These are phyloP conservation scores for Cherax quadricarinatus DNA, from an alignment of 1,140 invertebrate genomes.

Conservation along the genomic window DNA sequence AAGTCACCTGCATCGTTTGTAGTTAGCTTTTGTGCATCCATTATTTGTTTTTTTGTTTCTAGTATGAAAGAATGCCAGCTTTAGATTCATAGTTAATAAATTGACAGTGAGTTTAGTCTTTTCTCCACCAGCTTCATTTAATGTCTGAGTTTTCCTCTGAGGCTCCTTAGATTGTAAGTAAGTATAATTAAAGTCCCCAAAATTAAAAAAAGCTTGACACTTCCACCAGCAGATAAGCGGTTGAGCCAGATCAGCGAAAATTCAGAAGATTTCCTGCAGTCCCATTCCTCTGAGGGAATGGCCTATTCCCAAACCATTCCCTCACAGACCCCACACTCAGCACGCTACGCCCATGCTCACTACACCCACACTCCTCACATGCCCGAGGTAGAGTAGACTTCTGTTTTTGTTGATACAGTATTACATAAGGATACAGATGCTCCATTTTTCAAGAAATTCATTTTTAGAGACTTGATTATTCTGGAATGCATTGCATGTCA, in stretches of 20 bases:
- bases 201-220: constrained; percentile 47
- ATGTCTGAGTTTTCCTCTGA: constrained; percentile 50
- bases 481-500: too few species aligned
- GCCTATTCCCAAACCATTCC: constrained; percentile 75
- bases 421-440: constrained; percentile 27
- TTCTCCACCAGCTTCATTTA: not conserved
- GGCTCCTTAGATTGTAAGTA: constrained; percentile 47
- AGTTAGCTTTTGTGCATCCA: constrained; percentile 11
- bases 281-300: constrained; percentile 75
- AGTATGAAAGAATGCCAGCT: constrained; percentile 20
- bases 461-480: not conserved
- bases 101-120: not conserved
- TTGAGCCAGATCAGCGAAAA: constrained; percentile 80
- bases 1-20: constrained; percentile 5
- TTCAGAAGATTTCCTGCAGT: constrained; percentile 77
- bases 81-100: constrained; percentile 1
- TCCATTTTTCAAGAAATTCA: not conserved
- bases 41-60: not conserved
- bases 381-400: constrained; percentile 69
- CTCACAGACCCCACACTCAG: constrained; percentile 72
- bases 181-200: not conserved
- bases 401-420: not conserved
- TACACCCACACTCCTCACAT: constrained; percentile 69
- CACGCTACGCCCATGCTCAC: constrained; percentile 63
- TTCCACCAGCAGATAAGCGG: constrained; percentile 75